phyloP scores from a whole-genome alignment of 2,797 vertebrate genomes.

The Poecile montanus region DNA sequence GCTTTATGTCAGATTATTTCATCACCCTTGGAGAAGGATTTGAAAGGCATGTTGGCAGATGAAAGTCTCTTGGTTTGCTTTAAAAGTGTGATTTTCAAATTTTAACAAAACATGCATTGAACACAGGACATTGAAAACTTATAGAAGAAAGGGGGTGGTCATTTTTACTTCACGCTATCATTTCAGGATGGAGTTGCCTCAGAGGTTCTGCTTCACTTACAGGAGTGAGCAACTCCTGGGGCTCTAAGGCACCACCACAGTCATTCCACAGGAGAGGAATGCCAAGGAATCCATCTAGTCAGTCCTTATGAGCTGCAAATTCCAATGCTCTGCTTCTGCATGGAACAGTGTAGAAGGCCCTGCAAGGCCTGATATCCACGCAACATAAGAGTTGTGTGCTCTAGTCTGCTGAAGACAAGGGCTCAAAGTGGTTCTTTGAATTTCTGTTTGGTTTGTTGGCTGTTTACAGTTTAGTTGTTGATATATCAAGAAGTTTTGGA shows the following conservation, averaged over 20 bases:
- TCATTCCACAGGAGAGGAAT: not conserved
- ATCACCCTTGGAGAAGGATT: slow-evolving; percentile 28
- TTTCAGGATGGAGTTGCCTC: not conserved
- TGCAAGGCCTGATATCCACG: not conserved
- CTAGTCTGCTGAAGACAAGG: not conserved
- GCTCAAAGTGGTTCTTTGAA: not conserved
- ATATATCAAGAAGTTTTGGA: not conserved
- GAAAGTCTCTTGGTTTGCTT: slow-evolving; percentile 13
- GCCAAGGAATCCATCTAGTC: not conserved
- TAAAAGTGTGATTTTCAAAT: not conserved
- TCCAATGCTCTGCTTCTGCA: not conserved
- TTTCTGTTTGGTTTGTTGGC: not conserved
- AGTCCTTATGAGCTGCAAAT: not conserved
- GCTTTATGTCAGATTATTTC: slow-evolving; percentile 48
- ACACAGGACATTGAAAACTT: not conserved
- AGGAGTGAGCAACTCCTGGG: not conserved
- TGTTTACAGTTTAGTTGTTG: not conserved
- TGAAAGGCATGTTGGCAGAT: not conserved
- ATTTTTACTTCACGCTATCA: not conserved
- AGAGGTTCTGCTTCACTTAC: not conserved
- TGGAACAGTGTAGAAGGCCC: not conserved
- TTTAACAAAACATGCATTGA: not conserved
- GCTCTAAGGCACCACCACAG: not conserved
- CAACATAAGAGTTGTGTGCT: not conserved
- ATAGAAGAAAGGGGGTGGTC: not conserved